Conservation (phyloP, 2,797 vertebrate genomes). For the Sphenodon punctatus region DNA sequence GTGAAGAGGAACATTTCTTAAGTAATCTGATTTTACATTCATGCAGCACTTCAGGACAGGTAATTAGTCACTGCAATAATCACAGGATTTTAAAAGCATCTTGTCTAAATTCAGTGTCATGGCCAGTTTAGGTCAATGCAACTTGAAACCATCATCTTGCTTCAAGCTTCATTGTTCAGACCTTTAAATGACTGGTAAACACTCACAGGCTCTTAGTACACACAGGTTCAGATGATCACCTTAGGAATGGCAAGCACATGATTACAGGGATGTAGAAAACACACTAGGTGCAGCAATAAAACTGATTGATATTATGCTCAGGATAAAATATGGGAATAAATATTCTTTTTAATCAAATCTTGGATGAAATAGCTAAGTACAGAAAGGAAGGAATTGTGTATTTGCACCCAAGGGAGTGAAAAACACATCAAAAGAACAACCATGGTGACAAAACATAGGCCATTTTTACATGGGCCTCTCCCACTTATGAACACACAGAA, state of each 20-base stretch:
- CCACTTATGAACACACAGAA: too few relatives aligned
- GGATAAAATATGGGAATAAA: slow-evolving; percentile 24
- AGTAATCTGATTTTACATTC: not conserved
- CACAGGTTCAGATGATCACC: not conserved
- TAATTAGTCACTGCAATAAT: slow-evolving; percentile 12
- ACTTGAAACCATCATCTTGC: not conserved
- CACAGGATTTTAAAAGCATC: not conserved
- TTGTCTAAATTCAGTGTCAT: not conserved
- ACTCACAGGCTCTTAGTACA: accelerated
- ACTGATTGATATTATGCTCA: not conserved
- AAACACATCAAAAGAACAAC: not conserved
- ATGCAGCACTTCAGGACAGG: slow-evolving; percentile 7
- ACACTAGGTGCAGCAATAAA: not conserved
- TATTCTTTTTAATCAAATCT: slow-evolving; percentile 25
- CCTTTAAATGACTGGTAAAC: not conserved
- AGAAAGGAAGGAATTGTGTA: not conserved
- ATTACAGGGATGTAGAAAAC: not conserved
- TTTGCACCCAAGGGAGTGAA: not conserved
- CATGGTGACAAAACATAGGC: slow-evolving; percentile 4
- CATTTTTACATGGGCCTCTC: too few relatives aligned
- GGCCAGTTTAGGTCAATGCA: not conserved
- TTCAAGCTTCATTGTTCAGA: not conserved
- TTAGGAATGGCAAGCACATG: not conserved
- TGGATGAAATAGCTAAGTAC: slow-evolving; percentile 35
- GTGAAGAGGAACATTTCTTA: not conserved